Percentiles rank a stretch among this genome's conserved stretches.
phyloP scores from a whole-genome alignment of 1,140 invertebrate genomes.

The Polypedilum pembai region DNA sequence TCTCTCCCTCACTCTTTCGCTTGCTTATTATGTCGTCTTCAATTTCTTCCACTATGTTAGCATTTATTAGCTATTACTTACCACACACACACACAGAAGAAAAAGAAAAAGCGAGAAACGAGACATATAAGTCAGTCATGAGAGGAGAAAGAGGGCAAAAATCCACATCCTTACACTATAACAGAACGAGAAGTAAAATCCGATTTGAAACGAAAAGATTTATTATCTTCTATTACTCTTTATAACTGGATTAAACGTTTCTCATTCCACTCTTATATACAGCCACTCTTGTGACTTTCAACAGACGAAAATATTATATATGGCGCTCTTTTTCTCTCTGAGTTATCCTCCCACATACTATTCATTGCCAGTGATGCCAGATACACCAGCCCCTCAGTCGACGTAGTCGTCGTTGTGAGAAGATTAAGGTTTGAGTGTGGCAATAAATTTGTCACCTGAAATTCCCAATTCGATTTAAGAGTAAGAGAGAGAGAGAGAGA shows the following conservation, averaged over 20 bases:
- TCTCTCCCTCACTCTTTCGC: neutral
- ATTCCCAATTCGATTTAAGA: neutral
- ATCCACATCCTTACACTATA: neutral
- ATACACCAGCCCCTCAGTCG: neutral
- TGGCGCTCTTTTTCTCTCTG: no score
- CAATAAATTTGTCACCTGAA: slow-evolving; percentile 18
- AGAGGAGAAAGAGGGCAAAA: neutral
- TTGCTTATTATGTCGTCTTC: slow-evolving; percentile 4
- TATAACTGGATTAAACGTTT: slow-evolving; percentile 9
- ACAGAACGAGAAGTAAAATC: neutral
- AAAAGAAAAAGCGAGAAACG: neutral
- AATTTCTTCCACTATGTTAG: slow-evolving; percentile 10
- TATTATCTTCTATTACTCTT: slow-evolving; percentile 19
- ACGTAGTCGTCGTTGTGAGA: neutral
- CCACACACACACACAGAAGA: neutral
- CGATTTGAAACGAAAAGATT: slow-evolving; percentile 13
- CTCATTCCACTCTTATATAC: neutral
- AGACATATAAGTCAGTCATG: neutral
- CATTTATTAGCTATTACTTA: neutral
- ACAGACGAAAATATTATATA: neutral
- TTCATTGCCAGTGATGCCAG: neutral
- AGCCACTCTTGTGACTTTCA: slow-evolving; percentile 2
- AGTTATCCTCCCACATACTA: no score
- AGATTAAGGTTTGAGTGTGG: slow-evolving; percentile 10
- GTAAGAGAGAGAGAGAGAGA: neutral